Conservation (phyloP, 64 coral and sea anemone genomes). For the Hydrozoanthus tunicans region DNA sequence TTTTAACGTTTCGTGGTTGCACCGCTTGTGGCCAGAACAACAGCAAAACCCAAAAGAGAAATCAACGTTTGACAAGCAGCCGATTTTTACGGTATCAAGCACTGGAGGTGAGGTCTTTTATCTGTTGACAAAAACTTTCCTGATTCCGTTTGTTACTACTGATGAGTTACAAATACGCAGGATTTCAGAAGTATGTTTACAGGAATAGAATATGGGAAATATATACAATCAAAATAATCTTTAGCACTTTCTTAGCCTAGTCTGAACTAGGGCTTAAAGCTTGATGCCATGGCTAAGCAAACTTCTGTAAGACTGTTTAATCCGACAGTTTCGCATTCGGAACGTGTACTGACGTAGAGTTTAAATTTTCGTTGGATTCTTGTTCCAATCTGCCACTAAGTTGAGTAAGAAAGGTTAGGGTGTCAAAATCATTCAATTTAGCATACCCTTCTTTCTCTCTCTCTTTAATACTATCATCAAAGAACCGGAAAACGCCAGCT, state of each 20-base stretch:
- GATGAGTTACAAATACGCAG: background rate
- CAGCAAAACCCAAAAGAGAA: background rate
- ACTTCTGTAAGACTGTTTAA: conserved; percentile 12
- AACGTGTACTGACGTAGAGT: background rate
- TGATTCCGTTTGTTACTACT: background rate
- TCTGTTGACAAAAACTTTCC: conserved; percentile 35
- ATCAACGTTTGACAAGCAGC: background rate
- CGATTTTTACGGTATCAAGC: background rate
- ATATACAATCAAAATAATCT: conserved; percentile 24
- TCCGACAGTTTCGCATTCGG: conserved; percentile 22
- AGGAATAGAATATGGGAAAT: background rate
- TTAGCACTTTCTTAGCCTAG: background rate
- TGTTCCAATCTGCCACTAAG: background rate
- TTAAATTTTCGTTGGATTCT: background rate
- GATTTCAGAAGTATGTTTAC: background rate
- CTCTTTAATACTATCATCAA: no score
- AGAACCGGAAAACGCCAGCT: no score
- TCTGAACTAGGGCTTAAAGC: background rate
- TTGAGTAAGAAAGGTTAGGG: no score
- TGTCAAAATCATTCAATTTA: no score
- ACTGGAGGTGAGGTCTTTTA: conserved; percentile 14
- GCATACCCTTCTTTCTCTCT: no score
- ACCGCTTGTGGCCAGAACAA: background rate
- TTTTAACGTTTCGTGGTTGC: background rate
- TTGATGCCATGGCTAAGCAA: background rate